phyloP scores from a whole-genome alignment of 2,113 vertebrate genomes.

The Mesocricetus auratus region DNA sequence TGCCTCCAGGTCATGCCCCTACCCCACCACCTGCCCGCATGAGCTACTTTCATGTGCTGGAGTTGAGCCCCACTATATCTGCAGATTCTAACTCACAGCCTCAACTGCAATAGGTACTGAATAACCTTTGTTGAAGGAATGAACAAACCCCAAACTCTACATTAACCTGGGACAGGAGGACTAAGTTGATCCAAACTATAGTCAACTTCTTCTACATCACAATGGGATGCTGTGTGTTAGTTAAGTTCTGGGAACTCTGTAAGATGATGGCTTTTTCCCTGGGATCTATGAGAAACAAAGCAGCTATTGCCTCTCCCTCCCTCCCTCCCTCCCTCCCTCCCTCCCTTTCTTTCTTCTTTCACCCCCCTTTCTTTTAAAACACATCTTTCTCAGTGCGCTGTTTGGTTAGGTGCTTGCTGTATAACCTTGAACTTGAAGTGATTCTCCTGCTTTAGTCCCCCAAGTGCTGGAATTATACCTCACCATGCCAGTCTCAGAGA shows the following conservation, averaged over 20 bases:
- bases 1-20: fast-evolving
- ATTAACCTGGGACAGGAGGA: neutral
- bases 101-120: neutral
- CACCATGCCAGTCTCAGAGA: neutral
- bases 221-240: neutral
- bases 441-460: neutral
- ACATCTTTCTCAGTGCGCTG: neutral
- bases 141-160: neutral
- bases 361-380: neutral
- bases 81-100: too few species aligned
- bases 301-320: neutral
- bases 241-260: neutral
- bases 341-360: neutral
- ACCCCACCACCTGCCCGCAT: fast-evolving
- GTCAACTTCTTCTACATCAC: neutral
- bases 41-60: neutral
- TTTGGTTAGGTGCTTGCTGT: neutral
- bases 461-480: neutral
- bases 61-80: neutral
- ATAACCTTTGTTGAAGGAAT: neutral
- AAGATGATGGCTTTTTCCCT: neutral
- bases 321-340: fast-evolving
- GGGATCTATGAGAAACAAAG: neutral
- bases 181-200: neutral
- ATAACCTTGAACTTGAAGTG: neutral